Conservation (phyloP, 2,888 invertebrate species). For the Epinotia nisella region DNA sequence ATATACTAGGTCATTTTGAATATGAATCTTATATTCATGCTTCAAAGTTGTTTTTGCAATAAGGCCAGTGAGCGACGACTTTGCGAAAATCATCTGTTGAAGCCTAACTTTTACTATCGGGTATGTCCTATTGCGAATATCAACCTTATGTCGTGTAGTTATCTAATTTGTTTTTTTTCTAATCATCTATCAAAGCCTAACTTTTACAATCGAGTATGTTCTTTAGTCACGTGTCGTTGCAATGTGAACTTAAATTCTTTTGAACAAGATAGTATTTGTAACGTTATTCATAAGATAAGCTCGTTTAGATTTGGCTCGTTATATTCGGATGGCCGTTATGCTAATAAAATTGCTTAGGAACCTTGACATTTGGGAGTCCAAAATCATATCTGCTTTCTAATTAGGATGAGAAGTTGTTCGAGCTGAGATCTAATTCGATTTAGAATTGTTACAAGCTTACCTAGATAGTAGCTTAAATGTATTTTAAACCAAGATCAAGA, state of each 20-base stretch:
- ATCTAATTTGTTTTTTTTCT: not conserved
- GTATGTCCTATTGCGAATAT: not conserved
- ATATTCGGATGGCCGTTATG: slow-evolving; percentile 21
- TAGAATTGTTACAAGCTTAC: not conserved
- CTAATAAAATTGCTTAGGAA: slow-evolving; percentile 23
- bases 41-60: not conserved
- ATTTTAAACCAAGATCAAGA: not conserved
- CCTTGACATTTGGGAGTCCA: slow-evolving; percentile 16
- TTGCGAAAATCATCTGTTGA: not conserved
- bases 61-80: not conserved
- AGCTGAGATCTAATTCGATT: not conserved
- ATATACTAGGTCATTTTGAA: not conserved
- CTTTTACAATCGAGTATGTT: not conserved
- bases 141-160: not conserved
- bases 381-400: slow-evolving; percentile 2
- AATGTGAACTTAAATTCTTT: not conserved
- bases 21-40: not conserved
- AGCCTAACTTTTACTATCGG: no score
- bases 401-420: not conserved
- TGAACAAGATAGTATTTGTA: not conserved
- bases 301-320: not conserved
- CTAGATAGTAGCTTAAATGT: not conserved
- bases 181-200: not conserved
- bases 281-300: not conserved
- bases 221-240: not conserved